Conservation (phyloP, 2,797 vertebrate species). For the Huso huso region DNA sequence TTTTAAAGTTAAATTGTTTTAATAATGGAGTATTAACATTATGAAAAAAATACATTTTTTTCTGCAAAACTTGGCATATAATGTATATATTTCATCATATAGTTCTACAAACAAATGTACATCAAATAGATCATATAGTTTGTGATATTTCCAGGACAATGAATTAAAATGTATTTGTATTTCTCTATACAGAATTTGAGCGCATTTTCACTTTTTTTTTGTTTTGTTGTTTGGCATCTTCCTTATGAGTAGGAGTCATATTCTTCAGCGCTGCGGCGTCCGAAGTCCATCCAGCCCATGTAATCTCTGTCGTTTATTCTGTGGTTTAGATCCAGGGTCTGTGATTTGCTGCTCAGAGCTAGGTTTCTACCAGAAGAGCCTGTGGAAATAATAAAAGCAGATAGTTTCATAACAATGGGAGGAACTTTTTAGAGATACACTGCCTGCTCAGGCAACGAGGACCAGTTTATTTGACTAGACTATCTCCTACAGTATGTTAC, state of each 20-base stretch:
- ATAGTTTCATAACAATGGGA: constrained; percentile 6
- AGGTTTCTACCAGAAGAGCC: constrained; percentile 59
- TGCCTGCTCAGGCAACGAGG: neutral
- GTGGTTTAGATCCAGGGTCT: constrained; percentile 64
- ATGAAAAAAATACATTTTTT: constrained; percentile 38
- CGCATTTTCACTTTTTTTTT: constrained; percentile 19
- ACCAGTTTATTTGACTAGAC: no score
- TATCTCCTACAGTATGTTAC: no score
- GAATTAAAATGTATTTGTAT: constrained; percentile 36
- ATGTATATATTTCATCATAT: constrained; percentile 46
- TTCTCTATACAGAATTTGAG: constrained; percentile 42
- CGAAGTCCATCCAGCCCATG: constrained; percentile 97
- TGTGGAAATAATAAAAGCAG: constrained; percentile 18
- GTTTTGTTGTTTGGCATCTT: neutral
- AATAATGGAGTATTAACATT: constrained; percentile 50
- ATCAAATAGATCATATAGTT: constrained; percentile 46
- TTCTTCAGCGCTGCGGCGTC: constrained; percentile 86
- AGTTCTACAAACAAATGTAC: constrained; percentile 57
- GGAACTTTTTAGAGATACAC: neutral
- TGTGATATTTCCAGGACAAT: constrained; percentile 42
- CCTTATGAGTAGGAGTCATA: constrained; percentile 79
- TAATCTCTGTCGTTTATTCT: constrained; percentile 94
- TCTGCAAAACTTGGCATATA: constrained; percentile 50
- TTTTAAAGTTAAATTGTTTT: constrained; percentile 53
- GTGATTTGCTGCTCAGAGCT: constrained; percentile 66